Evolutionary conservation across 1,140 invertebrate genomes (phyloP).

Genomic region (Habropoda laboriosa): DNA sequence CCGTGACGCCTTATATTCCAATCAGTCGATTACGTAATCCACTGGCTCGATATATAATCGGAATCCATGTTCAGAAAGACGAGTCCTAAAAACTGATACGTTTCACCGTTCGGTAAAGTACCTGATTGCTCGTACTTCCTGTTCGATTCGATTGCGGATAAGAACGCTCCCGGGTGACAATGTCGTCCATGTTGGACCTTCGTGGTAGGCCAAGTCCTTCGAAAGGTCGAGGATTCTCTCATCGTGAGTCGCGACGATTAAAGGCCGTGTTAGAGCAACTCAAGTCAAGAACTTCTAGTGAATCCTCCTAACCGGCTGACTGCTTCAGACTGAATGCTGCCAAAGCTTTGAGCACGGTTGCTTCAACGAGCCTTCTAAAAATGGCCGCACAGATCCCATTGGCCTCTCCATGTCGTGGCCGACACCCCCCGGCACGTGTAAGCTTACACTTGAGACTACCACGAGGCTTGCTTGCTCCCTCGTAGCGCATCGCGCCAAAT

Average conservation of each 20-base stretch:
- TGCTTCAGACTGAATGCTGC: constrained; percentile 81
- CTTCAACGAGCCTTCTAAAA: constrained; percentile 80
- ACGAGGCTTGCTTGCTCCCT: constrained; percentile 57
- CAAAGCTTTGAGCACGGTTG: constrained; percentile 73
- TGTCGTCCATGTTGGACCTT: constrained; percentile 9
- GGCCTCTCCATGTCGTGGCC: constrained; percentile 75
- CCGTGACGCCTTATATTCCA: constrained; percentile 7
- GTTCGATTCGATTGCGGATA: background rate
- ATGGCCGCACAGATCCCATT: constrained; percentile 81
- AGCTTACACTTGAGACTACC: constrained; percentile 79
- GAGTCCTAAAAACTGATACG: constrained; percentile 23
- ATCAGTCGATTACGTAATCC: constrained; percentile 52
- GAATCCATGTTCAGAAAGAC: background rate
- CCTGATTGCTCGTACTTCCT: constrained; percentile 15
- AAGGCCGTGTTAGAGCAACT: background rate
- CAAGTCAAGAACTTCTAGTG: constrained; percentile 9
- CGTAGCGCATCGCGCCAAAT: constrained; percentile 85
- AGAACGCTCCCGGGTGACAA: background rate
- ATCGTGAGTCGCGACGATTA: constrained; percentile 1
- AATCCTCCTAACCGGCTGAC: constrained; percentile 73
- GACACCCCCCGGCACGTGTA: constrained; percentile 76
- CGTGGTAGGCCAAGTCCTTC: background rate
- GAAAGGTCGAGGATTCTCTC: constrained; percentile 11
- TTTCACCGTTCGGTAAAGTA: constrained; percentile 19
- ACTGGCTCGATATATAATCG: background rate